Conservation (phyloP, 2,113 vertebrate genomes). For the Microtus pennsylvanicus region DNA sequence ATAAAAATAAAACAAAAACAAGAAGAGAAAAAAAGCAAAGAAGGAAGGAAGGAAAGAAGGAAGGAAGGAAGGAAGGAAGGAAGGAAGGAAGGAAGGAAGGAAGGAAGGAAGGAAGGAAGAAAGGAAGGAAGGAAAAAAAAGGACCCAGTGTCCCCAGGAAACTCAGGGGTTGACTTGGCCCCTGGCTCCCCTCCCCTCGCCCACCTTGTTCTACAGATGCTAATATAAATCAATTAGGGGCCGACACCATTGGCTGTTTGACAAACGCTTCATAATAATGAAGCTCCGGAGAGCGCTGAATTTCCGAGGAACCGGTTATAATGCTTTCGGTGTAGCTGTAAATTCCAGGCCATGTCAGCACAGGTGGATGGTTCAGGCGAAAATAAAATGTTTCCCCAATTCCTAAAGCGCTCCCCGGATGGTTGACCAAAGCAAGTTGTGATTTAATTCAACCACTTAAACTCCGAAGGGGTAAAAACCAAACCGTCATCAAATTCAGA, state of each 20-base stretch:
- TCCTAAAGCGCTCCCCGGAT: slow-evolving; percentile 66
- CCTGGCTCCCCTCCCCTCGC: not conserved
- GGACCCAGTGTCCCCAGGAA: rapidly evolving
- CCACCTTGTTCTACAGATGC: slow-evolving; percentile 86
- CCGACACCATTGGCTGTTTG: slow-evolving; percentile 90
- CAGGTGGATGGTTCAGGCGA: slow-evolving; percentile 89
- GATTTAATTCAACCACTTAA: slow-evolving; percentile 79
- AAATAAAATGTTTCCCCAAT: slow-evolving; percentile 82
- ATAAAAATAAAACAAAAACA: slow-evolving; percentile 30
- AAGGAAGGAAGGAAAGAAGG: no score
- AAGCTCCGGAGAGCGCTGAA: slow-evolving; percentile 88
- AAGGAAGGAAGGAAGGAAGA: no score
- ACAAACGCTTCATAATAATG: slow-evolving; percentile 90
- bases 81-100: no score
- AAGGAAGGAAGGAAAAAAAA: no score
- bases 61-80: no score
- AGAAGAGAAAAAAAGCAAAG: not conserved
- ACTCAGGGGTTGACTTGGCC: not conserved
- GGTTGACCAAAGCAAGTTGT: slow-evolving; percentile 64
- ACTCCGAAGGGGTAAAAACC: slow-evolving; percentile 49
- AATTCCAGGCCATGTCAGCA: slow-evolving; percentile 88
- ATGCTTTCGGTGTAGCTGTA: slow-evolving; percentile 89
- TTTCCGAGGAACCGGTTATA: slow-evolving; percentile 90
- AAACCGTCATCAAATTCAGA: slow-evolving; percentile 65
- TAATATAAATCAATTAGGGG: slow-evolving; percentile 90